Conservation (phyloP, 53 echinoderm and acorn worm genomes). For the Mesocentrotus franciscanus region DNA sequence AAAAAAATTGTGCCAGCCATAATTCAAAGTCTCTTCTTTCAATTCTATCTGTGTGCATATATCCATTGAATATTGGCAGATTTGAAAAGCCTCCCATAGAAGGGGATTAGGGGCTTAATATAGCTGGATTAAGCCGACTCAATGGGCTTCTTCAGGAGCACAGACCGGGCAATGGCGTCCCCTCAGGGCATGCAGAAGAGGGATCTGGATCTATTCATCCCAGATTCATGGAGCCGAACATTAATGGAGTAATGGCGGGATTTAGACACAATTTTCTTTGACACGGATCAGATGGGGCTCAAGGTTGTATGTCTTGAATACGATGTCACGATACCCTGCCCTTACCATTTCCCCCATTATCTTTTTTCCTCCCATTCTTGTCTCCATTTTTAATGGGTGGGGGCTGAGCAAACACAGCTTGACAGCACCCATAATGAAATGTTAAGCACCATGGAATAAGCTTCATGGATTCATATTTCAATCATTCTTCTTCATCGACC, state of each 20-base stretch:
- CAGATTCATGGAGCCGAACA: neutral
- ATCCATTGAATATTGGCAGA: constrained; percentile 16
- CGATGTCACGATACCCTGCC: neutral
- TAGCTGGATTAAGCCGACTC: neutral
- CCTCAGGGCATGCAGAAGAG: constrained; percentile 21
- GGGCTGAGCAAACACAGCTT: neutral
- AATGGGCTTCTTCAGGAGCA: constrained; percentile 9
- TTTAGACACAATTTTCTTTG: constrained; percentile 2
- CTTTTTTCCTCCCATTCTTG: neutral
- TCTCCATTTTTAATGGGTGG: constrained; percentile 7
- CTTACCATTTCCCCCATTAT: neutral
- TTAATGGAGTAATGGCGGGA: constrained; percentile 9
- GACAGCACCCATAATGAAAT: neutral
- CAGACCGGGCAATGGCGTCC: neutral
- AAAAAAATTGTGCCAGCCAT: neutral
- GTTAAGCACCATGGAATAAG: constrained; percentile 13
- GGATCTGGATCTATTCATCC: constrained; percentile 12
- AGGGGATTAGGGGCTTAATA: constrained; percentile 14
- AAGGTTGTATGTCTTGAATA: neutral
- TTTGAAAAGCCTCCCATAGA: neutral
- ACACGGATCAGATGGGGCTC: neutral
- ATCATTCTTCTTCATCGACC: neutral
- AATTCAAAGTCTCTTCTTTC: neutral
- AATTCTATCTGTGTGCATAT: neutral
- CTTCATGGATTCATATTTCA: neutral